Base-by-base conservation (phyloP, 1,140 invertebrate species). In the Archegozetes longisetosus region DNA sequence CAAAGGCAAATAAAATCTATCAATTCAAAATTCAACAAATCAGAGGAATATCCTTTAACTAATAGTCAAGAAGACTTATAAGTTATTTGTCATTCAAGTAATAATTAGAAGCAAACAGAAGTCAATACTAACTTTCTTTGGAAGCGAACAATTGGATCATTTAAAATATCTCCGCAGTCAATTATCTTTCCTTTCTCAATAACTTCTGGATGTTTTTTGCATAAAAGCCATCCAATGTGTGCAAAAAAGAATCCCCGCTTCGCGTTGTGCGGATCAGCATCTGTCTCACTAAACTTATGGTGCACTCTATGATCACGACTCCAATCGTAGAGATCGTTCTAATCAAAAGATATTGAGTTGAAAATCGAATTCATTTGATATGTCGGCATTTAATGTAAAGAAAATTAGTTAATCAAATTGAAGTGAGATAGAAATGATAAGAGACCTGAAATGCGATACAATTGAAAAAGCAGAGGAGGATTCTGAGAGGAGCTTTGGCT, bases 181-280 rank as follows among this genome's bases (percentile, higher is more conserved):
- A 96, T 78, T 55, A 78, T 76, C 66, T 86, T 83, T 55, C 92
- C 91, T 68, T 93, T 93, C 58, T 74, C 75, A 64, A 80, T 88
- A 9, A 97, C 84, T 54, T 91, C 83, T 0, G 88, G 87, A 71
- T 95, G 91, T 73, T 97, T 96, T 60, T n/a, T 6, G 13, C 50
- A 26, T 24, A 96, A 70, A 47, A 96, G 74, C 92, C 93, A 97
- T 13, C 93, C 92, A 53, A 95, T 78, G 69, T 96, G 93, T 0
- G 91, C 79, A 72, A 96, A 97, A 77, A 97, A 96, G 74, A 96
- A 93, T 2, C 92, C 93, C 14, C 91, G 78, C 3, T 79, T 88
- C 1, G 89, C 87, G 71, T 96, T 95, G 68, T 96, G 90, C 0
- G 93, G 92, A 75, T 97, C 92, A 2, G 90, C 92, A 72, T 95